These are phyloP conservation scores for Pyrrhopygopsis socrates DNA, from an alignment of 2,888 invertebrate species.

Conservation along the genomic window DNA sequence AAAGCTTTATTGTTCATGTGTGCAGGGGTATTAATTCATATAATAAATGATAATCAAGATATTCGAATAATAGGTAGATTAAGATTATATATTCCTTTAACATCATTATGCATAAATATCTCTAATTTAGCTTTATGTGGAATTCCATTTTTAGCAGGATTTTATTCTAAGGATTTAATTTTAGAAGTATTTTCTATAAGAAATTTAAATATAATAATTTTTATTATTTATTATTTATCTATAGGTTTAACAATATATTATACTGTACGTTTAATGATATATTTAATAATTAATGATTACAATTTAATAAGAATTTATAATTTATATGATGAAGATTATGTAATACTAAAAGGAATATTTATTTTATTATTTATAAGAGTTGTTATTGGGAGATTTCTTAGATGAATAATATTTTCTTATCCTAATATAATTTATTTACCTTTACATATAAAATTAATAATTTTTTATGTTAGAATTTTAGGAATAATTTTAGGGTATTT, in stretches of 20 bases:
- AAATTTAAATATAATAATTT: slow-evolving; percentile 95
- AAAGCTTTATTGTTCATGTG: slow-evolving; percentile 97
- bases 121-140: no score
- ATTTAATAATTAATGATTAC: slow-evolving; percentile 93
- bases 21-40: slow-evolving; percentile 97
- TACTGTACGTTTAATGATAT: slow-evolving; percentile 95
- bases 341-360: slow-evolving; percentile 93
- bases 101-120: slow-evolving; percentile 94
- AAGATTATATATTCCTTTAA: slow-evolving; percentile 93
- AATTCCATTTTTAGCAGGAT: slow-evolving; percentile 96
- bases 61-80: slow-evolving; percentile 96
- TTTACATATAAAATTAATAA: slow-evolving; percentile 94
- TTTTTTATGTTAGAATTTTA: slow-evolving; percentile 93
- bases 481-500: slow-evolving; percentile 92
- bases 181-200: no score
- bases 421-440: slow-evolving; percentile 95
- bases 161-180: no score
- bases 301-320: slow-evolving; percentile 93
- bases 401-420: slow-evolving; percentile 94
- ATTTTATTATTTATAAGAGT: slow-evolving; percentile 94
- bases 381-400: slow-evolving; percentile 94
- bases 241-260: slow-evolving; percentile 96
- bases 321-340: slow-evolving; percentile 93
- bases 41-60: slow-evolving; percentile 96
- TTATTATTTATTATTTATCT: slow-evolving; percentile 95